Base-by-base conservation (phyloP, 2,113 vertebrate species). In the Sander vitreus region DNA sequence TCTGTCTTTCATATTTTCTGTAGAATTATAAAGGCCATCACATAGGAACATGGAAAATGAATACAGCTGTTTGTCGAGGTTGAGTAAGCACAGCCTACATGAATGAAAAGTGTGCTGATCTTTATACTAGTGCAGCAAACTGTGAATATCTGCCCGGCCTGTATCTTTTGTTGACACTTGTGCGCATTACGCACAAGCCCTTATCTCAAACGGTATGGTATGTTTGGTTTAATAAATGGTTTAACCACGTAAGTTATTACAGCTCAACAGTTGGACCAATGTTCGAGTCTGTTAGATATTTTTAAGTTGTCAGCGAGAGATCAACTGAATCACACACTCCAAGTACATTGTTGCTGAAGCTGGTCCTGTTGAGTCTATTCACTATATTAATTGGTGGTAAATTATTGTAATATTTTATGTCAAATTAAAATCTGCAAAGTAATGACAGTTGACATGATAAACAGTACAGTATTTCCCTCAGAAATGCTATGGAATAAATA, bases 121-220 rank as follows among this genome's bases (percentile, higher is more conserved):
- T 91, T 92, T 90, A 73, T 84, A 23, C 33, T 74, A 15, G 76
- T 83, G 85, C 86, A 89, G 73, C 64, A 84, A 80, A 83, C 64
- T 85, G 76, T 71, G 65, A 91, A 79, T 70, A 88, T 76, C 50
- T 21, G 63, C 70, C 80, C 19, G 47, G 43, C 27, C 4, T 2
- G 57, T 25, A 66, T 30, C 74, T 68, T 85, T 79, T 83, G 67
- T 81, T 48, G 21, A 15, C 16, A n/a, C 15, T 0, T 27, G 27
- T 30, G 65, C 8, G 36, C 71, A 21, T 83, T 76, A 84, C 54
- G 83, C 74, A 76, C 58, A 5, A 54, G 13, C 58, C 50, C 7
- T 47, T 36, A 5, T 18, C n/a, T 65, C 23, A 12, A 36, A 23
- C 47, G 16, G 65, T 43, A 14, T 1, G 5, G 5, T 14, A 63